Evolutionary conservation across 2,113 vertebrate genomes (phyloP).

Genomic region (Nicator chloris): DNA sequence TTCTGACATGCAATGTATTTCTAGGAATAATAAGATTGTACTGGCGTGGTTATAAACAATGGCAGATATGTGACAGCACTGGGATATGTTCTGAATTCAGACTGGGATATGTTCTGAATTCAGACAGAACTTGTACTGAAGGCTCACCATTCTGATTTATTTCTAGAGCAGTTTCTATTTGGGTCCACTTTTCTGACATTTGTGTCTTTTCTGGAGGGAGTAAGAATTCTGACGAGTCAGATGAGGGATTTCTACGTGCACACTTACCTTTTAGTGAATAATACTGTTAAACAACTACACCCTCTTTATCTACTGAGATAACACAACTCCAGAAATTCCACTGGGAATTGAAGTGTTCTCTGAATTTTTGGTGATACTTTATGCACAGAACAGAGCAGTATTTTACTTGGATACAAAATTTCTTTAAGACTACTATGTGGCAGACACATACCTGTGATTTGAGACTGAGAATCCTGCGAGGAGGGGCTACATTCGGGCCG

Average conservation of each 20-base stretch:
- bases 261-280: not conserved
- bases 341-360: not conserved
- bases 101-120: not conserved
- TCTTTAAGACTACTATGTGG: not conserved
- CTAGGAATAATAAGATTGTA: not conserved
- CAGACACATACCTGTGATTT: not conserved
- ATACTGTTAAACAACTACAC: not conserved
- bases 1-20: not conserved
- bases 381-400: not conserved
- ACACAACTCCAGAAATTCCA: not conserved
- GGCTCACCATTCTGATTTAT: not conserved
- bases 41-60: not conserved
- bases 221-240: not conserved
- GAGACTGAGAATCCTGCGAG: not conserved
- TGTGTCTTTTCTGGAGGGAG: not conserved
- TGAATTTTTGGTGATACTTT: not conserved
- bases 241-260: not conserved
- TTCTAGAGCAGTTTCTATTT: not conserved
- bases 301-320: not conserved
- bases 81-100: not conserved
- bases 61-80: not conserved
- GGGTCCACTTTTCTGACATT: not conserved
- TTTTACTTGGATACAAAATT: not conserved
- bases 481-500: not conserved
- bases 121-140: not conserved